Conservation (phyloP, 2,888 invertebrate genomes). For the Volucella zonaria region DNA sequence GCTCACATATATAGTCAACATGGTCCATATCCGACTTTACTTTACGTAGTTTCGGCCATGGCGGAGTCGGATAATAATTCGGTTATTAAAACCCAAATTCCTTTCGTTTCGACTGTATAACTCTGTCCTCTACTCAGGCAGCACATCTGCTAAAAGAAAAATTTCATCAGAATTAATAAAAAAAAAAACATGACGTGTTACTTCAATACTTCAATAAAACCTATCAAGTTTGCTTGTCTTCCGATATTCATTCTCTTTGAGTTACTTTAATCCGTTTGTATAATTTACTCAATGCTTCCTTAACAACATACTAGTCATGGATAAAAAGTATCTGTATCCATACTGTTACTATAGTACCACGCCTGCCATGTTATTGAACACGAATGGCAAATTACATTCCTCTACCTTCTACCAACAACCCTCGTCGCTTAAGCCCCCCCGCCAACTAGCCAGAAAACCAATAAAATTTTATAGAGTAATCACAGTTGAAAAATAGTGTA, state of each 20-base stretch:
- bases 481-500: conserved; percentile 60
- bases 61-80: too few species aligned
- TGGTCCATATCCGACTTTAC: too few species aligned
- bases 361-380: conserved; percentile 57
- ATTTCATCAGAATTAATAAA: too few species aligned
- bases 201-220: too few species aligned
- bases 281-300: conserved; percentile 21
- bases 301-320: neutral
- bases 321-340: neutral
- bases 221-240: neutral
- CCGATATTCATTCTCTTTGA: neutral
- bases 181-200: too few species aligned
- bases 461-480: conserved; percentile 69
- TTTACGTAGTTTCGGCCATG: too few species aligned
- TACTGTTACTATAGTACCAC: conserved; percentile 27
- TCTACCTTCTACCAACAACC: neutral
- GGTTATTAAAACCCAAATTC: too few species aligned
- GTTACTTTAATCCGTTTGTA: neutral
- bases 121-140: too few species aligned
- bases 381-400: conserved; percentile 45
- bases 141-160: too few species aligned
- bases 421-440: neutral
- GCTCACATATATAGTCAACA: too few species aligned
- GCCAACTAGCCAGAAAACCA: conserved; percentile 39
- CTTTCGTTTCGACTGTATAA: too few species aligned